phyloP scores from a whole-genome alignment of 2,113 vertebrate species.

The Zosterops lateralis region DNA sequence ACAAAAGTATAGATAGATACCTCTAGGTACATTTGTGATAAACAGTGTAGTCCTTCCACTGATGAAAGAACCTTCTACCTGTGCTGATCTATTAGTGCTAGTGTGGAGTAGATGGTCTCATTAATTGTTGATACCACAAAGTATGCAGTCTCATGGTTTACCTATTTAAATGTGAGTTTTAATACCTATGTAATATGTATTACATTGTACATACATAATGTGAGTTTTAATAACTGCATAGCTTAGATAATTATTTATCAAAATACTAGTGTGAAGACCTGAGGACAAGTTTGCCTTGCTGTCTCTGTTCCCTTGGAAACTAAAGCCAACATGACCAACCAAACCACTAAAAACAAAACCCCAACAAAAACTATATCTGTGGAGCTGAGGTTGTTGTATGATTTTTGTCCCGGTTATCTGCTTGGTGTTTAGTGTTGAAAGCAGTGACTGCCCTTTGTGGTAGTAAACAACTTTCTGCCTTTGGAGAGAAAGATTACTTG shows the following conservation, averaged over 20 bases:
- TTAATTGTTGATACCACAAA: neutral
- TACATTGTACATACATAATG: no score
- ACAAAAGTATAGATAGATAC: neutral
- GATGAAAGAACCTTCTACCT: neutral
- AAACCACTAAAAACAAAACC: neutral
- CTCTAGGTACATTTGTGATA: neutral
- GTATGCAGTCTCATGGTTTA: neutral
- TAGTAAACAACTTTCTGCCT: neutral
- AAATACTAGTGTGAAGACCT: neutral
- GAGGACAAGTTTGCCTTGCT: neutral
- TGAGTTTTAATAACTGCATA: neutral
- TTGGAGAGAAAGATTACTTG: neutral
- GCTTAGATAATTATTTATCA: neutral
- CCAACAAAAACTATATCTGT: neutral
- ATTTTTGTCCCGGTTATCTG: neutral
- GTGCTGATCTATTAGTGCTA: neutral
- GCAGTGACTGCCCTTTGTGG: neutral
- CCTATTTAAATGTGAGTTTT: neutral
- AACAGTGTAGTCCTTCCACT: neutral
- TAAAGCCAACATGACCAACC: neutral
- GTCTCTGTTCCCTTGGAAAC: neutral
- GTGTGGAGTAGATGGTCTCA: neutral
- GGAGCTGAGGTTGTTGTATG: neutral
- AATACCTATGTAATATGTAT: neutral
- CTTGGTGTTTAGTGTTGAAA: neutral